These are phyloP conservation scores for Calephelis perditalis DNA, from an alignment of 2,888 invertebrate species.

Conservation along the genomic window DNA sequence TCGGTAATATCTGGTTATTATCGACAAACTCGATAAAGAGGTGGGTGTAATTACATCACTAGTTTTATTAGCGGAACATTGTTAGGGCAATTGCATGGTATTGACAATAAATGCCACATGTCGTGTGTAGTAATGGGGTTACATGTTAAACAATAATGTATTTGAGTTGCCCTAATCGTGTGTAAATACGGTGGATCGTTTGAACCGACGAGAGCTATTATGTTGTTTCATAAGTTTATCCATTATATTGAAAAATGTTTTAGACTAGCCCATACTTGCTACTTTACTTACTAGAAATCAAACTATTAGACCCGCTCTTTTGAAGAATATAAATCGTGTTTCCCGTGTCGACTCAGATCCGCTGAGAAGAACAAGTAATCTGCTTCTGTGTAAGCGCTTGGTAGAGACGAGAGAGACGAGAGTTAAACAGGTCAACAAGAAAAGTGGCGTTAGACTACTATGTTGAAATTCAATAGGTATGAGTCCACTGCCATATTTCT, in stretches of 20 bases:
- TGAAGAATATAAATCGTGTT: too few relatives aligned
- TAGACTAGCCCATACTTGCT: too few relatives aligned
- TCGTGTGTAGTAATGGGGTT: conserved; percentile 26
- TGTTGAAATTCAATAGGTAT: too few relatives aligned
- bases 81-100: conserved; percentile 24
- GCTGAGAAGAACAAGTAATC: too few relatives aligned
- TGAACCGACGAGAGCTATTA: conserved; percentile 23
- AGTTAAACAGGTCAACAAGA: too few relatives aligned
- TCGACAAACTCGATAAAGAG: conserved; percentile 30
- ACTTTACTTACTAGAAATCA: too few relatives aligned
- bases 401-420: too few relatives aligned
- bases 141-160: conserved; percentile 30
- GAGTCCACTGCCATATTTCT: too few relatives aligned
- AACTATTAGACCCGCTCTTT: too few relatives aligned
- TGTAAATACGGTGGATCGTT: conserved; percentile 28
- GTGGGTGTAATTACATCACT: conserved; percentile 29
- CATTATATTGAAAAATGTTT: conserved; percentile 3
- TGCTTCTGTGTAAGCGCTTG: too few relatives aligned
- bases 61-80: conserved; percentile 33
- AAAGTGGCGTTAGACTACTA: too few relatives aligned
- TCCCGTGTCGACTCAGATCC: too few relatives aligned
- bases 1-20: conserved; percentile 26
- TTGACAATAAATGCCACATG: conserved; percentile 31
- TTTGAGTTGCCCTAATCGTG: conserved; percentile 31
- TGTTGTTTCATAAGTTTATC: not conserved